Evolutionary conservation across 2,113 vertebrate species (phyloP), one percentile per base, ranked within the genome.

Genomic region (Equus quagga): DNA sequence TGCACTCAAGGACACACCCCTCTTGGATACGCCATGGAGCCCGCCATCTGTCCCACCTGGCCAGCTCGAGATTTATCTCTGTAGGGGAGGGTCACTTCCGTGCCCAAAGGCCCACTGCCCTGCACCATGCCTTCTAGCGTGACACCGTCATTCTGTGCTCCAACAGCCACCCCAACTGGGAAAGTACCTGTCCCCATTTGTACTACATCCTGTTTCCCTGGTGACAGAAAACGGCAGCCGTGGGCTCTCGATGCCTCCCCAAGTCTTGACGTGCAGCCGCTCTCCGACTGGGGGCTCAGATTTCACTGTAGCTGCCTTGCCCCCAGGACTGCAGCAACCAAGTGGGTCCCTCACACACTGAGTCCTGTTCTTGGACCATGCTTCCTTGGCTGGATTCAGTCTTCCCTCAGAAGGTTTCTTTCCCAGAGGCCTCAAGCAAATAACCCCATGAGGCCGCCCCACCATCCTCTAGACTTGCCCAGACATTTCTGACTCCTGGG

Each of bases 41-140:
- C 75, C 1, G 14, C 56, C 41, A 2, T 0, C 0, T 11, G 0
- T 7, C 65, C 11, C 41, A 72, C 15, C 28, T n/a, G 14, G 8
- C 15, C 67, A 70, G 36, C 36, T 64, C 62, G 7, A 33, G 82
- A 0, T 6, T 51, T 33, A 6, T 11, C 21, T 82, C 67, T 73
- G 24, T 6, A 1, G 1, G 18, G 33, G 8, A 76, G 13, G 23
- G 21, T 72, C 56, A 21, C 18, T 7, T 33, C 4, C 56, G 60
- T 18, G 7, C 36, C 69, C 73, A 54, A 26, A 79, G 56, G 1
- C n/a, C 90, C 51, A 17, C 3, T 12, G 8, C 31, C 54, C 58
- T 6, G 58, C 24, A 24, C 18, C 31, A 6, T 5, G 65, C 56
- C 51, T 79, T 75, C 49, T 9, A 44, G 31, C 1, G 8, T 44